Evolutionary conservation across 2,113 vertebrate genomes (phyloP), one percentile per base, ranked within the genome.

Genomic region (Grallaria varia): DNA sequence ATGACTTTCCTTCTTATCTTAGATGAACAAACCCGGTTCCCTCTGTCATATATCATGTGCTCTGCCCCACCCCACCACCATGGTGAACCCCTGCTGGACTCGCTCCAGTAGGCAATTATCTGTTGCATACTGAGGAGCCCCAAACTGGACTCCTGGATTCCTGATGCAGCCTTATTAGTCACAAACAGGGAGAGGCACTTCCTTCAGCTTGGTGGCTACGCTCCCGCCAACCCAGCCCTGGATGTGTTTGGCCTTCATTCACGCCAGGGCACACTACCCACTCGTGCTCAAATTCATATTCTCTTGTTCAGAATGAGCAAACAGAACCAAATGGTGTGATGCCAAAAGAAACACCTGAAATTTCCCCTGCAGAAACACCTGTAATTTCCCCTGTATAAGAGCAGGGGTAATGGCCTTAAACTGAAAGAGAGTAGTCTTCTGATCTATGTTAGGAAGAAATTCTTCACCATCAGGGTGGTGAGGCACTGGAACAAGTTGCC

Each of bases 161-260:
- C 7, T 4, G 5, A 44, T 59, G 31, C 22, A 40, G 16, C 20
- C 31, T 76, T 62, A 52, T 12, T 37, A 77, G 55, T 22, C 40
- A 9, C 12, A 47, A 56, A 71, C 1, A 4, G 23, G 56, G 42
- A 72, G 30, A 67, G 67, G 30, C 12, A 45, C n/a, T 60, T 89
- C 72, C 59, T 89, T 66, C 56, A 31, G 1, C 9, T 28, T 1
- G 0, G 42, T 53, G 47, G 14, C n/a, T 45, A 20, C 1, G 0
- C 30, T 78, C 30, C 23, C 3, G 3, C 24, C 42, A 62, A 20
- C 12, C 23, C 53, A 44, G 19, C 44, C 28, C 3, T 1, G 0
- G 24, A 42, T 47, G 49, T 0, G 0, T 20, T 5, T 66, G 56
- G 28, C 52, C 18, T 52, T 31, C 56, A 58, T 49, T 53, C 37